These are phyloP conservation scores for Pedetes capensis DNA, from an alignment of 2,113 vertebrate species.

Conservation along the genomic window DNA sequence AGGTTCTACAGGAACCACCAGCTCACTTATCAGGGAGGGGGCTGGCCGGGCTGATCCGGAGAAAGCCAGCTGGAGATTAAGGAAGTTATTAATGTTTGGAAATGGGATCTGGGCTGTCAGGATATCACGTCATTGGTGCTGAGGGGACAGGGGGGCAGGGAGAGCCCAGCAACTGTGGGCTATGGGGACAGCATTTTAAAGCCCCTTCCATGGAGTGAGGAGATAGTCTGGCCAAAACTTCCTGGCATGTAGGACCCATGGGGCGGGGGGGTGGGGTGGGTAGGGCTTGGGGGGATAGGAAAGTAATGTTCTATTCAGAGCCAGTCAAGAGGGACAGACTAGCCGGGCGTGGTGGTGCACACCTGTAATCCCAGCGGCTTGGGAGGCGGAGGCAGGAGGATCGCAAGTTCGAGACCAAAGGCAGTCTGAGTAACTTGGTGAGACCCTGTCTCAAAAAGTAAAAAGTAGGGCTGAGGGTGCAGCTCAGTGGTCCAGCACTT, in stretches of 20 bases:
- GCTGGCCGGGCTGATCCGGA: slow-evolving; percentile 11
- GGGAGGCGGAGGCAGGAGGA: too few relatives aligned
- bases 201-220: neutral
- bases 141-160: slow-evolving; percentile 25
- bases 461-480: too few relatives aligned
- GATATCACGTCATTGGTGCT: neutral
- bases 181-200: neutral
- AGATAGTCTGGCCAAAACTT: neutral
- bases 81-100: slow-evolving; percentile 74
- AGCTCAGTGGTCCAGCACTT: too few relatives aligned
- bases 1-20: too few relatives aligned
- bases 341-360: too few relatives aligned
- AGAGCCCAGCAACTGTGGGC: neutral
- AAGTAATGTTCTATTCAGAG: neutral
- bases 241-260: neutral
- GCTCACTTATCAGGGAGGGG: neutral
- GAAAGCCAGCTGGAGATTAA: slow-evolving; percentile 68
- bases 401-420: too few relatives aligned
- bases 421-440: too few relatives aligned
- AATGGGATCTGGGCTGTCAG: slow-evolving; percentile 64
- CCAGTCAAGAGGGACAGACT: neutral
- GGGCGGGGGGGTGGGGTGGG: neutral
- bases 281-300: neutral
- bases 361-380: too few relatives aligned
- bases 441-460: too few relatives aligned